Evolutionary conservation across 2,888 invertebrate species (phyloP), one percentile per base, ranked within the genome.

Genomic region (Abscondita cerata): DNA sequence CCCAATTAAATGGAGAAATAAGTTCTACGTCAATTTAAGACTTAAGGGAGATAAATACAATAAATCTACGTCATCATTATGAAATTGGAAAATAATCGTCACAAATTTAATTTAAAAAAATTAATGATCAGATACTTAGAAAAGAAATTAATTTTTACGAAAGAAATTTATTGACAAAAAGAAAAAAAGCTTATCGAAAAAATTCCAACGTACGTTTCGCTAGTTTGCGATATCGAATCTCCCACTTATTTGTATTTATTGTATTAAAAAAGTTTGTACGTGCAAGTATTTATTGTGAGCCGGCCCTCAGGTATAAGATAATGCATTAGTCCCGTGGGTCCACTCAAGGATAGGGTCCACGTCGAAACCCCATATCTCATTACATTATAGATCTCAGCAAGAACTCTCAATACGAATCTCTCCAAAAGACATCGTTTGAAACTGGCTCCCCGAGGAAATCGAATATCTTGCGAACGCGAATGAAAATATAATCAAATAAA

Each of bases 401-500:
- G 64, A 60, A 64, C 59, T 60, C 52, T 51, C 64, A 52, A 60
- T 56, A 54, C 53, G 52, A 51, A 50, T 56, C 53, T 65, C 53
- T 64, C 65, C 62, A 68, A 68, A 68, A 68, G 64, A 65, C 62
- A 64, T 59, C 66, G 64, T 64, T 65, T 66, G 52, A 68, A 65
- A 55, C 68, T 62, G 58, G 65, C 63, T 75, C 76, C 75, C 76
- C 19, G 40, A 74, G 75, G 75, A 75, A 76, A 76, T 76, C 72
- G 71, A 72, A 73, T 73, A 71, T 65, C 70, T 70, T 69, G 67
- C 72, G 70, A 69, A 72, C 70, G 68, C 71, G 72, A 73, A 75
- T 75, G 73, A 73, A 75, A 76, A 72, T 72, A 72, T 76, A 76
- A 76, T 76, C 73, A 72, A 75, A 74, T 75, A 72, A 75, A 74